Conservation (phyloP, 2,888 invertebrate species). For the Pristionchus arcanus region DNA sequence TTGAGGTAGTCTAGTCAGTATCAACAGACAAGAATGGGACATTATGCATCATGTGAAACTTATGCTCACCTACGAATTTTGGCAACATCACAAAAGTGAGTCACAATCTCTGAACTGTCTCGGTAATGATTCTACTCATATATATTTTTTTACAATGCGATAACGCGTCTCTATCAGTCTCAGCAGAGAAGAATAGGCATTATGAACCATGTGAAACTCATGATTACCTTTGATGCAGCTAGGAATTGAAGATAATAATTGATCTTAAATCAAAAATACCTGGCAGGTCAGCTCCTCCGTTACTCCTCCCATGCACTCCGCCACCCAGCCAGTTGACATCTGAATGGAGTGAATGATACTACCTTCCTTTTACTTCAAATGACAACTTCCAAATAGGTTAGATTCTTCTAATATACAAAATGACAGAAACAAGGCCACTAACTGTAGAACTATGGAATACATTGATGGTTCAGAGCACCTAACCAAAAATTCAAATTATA, state of each 20-base stretch:
- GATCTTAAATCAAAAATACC: not conserved
- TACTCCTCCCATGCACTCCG: conserved; percentile 25
- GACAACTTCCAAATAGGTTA: not conserved
- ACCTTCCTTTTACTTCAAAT: not conserved
- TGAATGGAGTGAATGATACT: not conserved
- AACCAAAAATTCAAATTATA: not conserved
- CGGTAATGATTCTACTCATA: not conserved
- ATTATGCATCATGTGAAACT: not conserved
- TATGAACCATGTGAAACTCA: not conserved
- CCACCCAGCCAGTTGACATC: conserved; percentile 41
- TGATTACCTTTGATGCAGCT: too few relatives aligned
- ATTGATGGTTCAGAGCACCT: not conserved
- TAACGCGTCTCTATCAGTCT: too few relatives aligned
- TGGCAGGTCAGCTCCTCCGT: not conserved
- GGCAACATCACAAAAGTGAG: not conserved
- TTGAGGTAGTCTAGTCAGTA: not conserved
- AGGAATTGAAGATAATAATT: too few relatives aligned
- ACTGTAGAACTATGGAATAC: too few relatives aligned
- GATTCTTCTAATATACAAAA: too few relatives aligned
- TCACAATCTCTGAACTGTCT: not conserved
- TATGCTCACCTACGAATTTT: not conserved
- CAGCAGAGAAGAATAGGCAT: not conserved
- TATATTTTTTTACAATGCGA: too few relatives aligned
- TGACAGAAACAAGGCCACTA: too few relatives aligned
- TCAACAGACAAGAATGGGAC: not conserved